Evolutionary conservation across 2,888 invertebrate species (phyloP), one percentile per base, ranked within the genome.

Genomic region (Atherix ibis): DNA sequence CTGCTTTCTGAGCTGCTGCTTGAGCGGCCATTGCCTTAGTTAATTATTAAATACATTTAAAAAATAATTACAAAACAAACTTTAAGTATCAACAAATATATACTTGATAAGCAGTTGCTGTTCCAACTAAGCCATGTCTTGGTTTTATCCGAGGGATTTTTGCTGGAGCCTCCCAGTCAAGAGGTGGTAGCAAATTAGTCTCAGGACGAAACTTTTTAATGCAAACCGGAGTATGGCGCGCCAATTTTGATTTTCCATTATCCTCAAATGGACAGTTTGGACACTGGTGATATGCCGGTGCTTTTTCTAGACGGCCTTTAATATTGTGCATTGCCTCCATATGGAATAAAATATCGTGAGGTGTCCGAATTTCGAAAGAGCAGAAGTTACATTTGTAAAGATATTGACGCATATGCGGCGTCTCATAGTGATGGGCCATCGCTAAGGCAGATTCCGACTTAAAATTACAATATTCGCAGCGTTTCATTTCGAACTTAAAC

Each of bases 221-320:
- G 60, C 94, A 94, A 2, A 85, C 79, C 39, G 83, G 72, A 43
- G 81, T 70, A 65, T 94, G 94, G 25, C 89, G 71, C 1, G 81
- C 83, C 46, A 92, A 63, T 60, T 89, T 89, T 18, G 84, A 84
- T 61, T 88, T 91, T 35, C 87, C 84, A 50, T 88, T 88, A 48
- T 89, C 88, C 57, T 94, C 92, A 52, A 89, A 92, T 2, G 87
- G 83, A 64, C 94, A 94, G 52, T 87, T 83, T 1, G 84, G 79
- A 55, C 92, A 94, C 54, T 89, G 87, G 57, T 89, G 89, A 57
- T 82, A 82, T 1, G 84, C 78, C 17, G 82, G 79, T 2, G 85
- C 83, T 43, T 84, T 70, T 48, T 89, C 87, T 39, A 92, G 62
- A 40, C 81, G 73, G 4, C 85, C 89, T 46, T 80, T 70, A 12